Percentiles rank a stretch among this genome's conserved stretches.
phyloP scores from a whole-genome alignment of 2,888 invertebrate genomes.

The Polydrusus pterygomalis region DNA sequence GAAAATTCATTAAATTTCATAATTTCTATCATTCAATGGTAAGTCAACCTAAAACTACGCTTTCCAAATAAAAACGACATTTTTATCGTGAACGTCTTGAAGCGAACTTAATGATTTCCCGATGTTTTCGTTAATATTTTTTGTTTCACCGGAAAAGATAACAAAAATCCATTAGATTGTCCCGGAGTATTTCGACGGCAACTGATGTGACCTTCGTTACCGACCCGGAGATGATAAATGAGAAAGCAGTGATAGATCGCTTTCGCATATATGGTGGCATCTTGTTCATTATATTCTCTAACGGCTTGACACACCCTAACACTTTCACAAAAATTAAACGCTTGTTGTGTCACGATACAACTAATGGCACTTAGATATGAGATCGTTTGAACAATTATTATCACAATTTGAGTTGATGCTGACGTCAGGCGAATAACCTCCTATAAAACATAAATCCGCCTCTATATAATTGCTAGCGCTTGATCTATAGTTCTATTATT shows the following conservation, averaged over 20 bases:
- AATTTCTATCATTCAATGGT: too few relatives aligned
- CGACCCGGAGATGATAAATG: conserved; percentile 64
- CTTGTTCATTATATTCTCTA: conserved; percentile 63
- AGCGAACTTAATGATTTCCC: conserved; percentile 22
- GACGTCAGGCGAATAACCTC: background rate
- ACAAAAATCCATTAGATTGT: conserved; percentile 62
- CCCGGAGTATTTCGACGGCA: conserved; percentile 57
- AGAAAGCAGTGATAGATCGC: conserved; percentile 63
- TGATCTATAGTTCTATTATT: too few relatives aligned
- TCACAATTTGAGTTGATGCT: background rate
- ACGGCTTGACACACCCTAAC: conserved; percentile 51
- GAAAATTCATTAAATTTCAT: too few relatives aligned
- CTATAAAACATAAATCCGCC: too few relatives aligned
- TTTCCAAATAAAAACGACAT: conserved; percentile 16
- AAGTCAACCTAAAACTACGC: background rate
- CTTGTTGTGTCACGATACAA: conserved; percentile 39
- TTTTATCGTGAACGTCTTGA: conserved; percentile 16
- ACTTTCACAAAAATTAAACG: conserved; percentile 49
- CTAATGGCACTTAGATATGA: conserved; percentile 28
- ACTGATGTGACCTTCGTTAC: conserved; percentile 57
- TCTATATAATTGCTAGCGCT: too few relatives aligned
- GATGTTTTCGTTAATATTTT: conserved; percentile 31
- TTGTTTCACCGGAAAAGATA: conserved; percentile 50
- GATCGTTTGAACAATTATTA: conserved; percentile 3
- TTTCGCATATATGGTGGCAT: conserved; percentile 64